Evolutionary conservation across 2,888 invertebrate species (phyloP).

Genomic region (Leistus spinibarbis): DNA sequence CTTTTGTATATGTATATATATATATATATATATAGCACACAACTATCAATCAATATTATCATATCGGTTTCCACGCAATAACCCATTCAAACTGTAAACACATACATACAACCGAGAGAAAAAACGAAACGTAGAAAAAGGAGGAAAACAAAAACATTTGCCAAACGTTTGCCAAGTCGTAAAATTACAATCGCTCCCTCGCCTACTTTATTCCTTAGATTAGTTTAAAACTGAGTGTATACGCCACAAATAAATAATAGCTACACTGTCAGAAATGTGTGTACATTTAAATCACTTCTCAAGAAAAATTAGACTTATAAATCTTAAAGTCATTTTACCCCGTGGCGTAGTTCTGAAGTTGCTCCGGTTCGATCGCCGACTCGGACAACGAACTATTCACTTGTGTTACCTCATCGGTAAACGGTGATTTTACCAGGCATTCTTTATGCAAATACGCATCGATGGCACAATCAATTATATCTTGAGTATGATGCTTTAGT

Average conservation of each 20-base stretch:
- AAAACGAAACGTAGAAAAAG: conserved; percentile 25
- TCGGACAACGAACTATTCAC: too few relatives aligned
- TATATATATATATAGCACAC: not conserved
- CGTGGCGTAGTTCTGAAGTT: too few relatives aligned
- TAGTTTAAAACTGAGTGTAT: not conserved
- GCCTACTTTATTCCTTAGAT: not conserved
- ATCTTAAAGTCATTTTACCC: too few relatives aligned
- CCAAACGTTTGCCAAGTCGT: conserved; percentile 9
- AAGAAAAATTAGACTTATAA: too few relatives aligned
- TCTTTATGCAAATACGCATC: too few relatives aligned
- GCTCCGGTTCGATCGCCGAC: too few relatives aligned
- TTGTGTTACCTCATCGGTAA: too few relatives aligned
- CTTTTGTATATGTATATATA: not conserved
- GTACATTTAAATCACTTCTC: too few relatives aligned
- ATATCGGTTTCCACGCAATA: conserved; percentile 36
- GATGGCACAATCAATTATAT: too few relatives aligned
- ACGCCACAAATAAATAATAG: not conserved
- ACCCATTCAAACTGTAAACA: conserved; percentile 25
- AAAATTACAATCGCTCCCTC: conserved; percentile 11
- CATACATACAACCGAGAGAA: conserved; percentile 2
- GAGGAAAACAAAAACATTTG: not conserved
- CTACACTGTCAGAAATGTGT: too few relatives aligned
- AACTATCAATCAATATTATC: conserved; percentile 37
- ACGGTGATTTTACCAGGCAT: too few relatives aligned
- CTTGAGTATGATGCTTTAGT: too few relatives aligned